Percentiles rank a stretch among this genome's conserved stretches.
Evolutionary conservation across 2,797 vertebrate species (phyloP).

Genomic region (Spatula versicolor): DNA sequence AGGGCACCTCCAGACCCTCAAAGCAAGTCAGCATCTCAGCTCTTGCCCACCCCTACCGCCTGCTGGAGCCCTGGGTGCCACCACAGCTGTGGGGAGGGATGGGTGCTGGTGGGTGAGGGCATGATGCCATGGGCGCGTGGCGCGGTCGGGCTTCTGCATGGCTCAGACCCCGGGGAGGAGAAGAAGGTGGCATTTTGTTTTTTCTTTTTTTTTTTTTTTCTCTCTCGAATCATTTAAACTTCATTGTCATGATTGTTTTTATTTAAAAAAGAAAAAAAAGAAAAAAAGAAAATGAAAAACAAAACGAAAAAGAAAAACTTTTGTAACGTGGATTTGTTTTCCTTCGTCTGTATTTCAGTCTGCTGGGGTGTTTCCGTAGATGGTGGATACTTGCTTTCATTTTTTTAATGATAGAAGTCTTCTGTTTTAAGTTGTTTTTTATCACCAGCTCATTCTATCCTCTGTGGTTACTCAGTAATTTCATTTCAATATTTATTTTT

Average conservation of each 20-base stretch:
- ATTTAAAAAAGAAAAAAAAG: conserved; percentile 57
- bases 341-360: conserved; percentile 52
- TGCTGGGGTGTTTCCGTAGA: conserved; percentile 54
- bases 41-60: not conserved
- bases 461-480: conserved; percentile 76
- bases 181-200: not conserved
- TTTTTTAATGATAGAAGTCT: conserved; percentile 64
- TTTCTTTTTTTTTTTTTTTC: conserved; percentile 29
- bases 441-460: conserved; percentile 67
- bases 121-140: not conserved
- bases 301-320: conserved; percentile 56
- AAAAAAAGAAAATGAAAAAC: not conserved
- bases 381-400: conserved; percentile 66
- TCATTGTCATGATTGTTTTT: conserved; percentile 70
- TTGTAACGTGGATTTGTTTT: conserved; percentile 63
- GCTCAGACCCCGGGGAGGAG: conserved; percentile 30
- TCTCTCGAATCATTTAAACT: conserved; percentile 50
- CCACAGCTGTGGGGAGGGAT: not conserved
- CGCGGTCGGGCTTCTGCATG: not conserved
- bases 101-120: not conserved
- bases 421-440: conserved; percentile 60
- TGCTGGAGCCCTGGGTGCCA: not conserved
- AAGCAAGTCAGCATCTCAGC: not conserved
- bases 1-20: conserved; percentile 34
- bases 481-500: conserved; percentile 96